Base-by-base conservation (phyloP, 2,113 vertebrate genomes). In the Chitala chitala region DNA sequence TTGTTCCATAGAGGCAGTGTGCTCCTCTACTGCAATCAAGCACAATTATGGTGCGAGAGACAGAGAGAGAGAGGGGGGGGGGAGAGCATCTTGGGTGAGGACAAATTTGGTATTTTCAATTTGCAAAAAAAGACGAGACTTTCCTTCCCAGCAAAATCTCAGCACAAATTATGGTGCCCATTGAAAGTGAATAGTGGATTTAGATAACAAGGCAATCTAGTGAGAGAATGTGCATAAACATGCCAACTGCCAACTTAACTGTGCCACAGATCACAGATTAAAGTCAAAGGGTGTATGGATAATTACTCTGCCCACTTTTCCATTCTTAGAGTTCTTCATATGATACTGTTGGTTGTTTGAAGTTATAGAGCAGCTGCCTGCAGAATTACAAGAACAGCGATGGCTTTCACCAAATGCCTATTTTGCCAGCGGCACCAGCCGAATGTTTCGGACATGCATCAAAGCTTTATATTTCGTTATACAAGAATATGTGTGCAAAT, bases 301-400 rank as follows among this genome's bases (percentile, higher is more conserved):
- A 66, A 66, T 66, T 66, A 66, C 40, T 24, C 40, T 38, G 40
- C 31, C 36, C 36, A 10, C 36, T 65, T 42, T 65, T 65, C 61
- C 26, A 66, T 66, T 46, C 44, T 66, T 66, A 66, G 64, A 66
- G 64, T 66, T 40, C 40, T 46, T 66, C 64, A 46, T 44, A 44
- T 24, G 64, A 44, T 24, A 40, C 64, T 33, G 44, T 42, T 40
- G 15, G 40, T 66, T 66, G 20, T 66, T 44, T 66, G 64, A 66
- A 66, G 64, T 15, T 66, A 24, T 38, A 7, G 22, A 26, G 9
- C 64, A 46, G 64, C 64, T 66, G 40, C 64, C 33, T 66, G 36
- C 44, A 13, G 40, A 26, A 66, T 26, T 66, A 26, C 36, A 44
- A 66, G n/a, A 26, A 63, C 58, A 66, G 38, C 36, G 9, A 20